Evolutionary conservation across 1,140 invertebrate genomes (phyloP), one percentile per base, ranked within the genome.

Genomic region (Samia ricini): DNA sequence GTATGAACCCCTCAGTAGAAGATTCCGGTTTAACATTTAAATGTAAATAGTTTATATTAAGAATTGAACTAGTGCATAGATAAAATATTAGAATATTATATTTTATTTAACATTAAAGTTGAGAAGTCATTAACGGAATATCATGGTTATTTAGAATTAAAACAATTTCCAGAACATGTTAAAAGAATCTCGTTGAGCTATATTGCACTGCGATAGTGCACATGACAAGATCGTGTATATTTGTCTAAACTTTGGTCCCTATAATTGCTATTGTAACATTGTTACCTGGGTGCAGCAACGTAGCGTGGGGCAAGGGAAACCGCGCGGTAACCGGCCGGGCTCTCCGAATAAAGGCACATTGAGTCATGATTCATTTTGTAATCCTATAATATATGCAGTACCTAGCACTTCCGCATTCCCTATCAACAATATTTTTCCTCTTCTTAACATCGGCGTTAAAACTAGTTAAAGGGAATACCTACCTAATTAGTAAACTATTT

Each of bases 201-300:
- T 76, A 77, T 77, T 79, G 77, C 77, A 76, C 72, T 74, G 67
- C 67, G 78, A 64, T 77, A 64, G 66, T 77, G 72, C 68, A 82
- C 76, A 74, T 81, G 75, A 75, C 73, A 72, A 77, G 78, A 75
- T 83, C 72, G 72, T 87, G 79, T 86, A 90, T 90, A 88, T 86
- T 90, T 88, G 71, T 88, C 85, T 90, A 90, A 90, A 88, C 79
- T 74, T 90, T 90, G 87, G 87, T 90, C 87, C 87, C 87, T 86
- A 88, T 80, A 78, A 81, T 88, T 87, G 79, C 85, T 88, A 90
- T 88, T 86, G 83, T 81, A 85, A 72, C 72, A 64, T 66, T 63
- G 69, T 81, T 77, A 79, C 72, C 74, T 22, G 24, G 69, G 71
- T 66, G 68, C 64, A 64, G 64, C 68, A 67, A 71, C 66, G 66